phyloP scores from a whole-genome alignment of 1,140 invertebrate species.

The Myzus persicae region DNA sequence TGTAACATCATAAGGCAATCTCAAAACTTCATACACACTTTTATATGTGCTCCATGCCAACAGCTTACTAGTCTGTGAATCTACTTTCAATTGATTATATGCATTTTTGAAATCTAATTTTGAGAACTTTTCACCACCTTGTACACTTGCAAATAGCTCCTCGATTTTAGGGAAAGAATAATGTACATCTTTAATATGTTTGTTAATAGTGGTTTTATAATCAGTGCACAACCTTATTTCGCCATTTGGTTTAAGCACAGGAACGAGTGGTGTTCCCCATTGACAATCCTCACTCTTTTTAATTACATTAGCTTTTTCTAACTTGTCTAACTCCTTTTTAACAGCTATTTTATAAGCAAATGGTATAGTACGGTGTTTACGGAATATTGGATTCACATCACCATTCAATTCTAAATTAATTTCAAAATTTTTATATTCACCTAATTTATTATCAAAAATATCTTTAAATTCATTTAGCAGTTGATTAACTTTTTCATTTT shows the following conservation, averaged over 20 bases:
- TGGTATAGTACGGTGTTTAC: too few species aligned
- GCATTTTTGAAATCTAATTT: constrained; percentile 23
- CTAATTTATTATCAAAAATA: too few species aligned
- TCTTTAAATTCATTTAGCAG: too few species aligned
- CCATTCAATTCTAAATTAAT: too few species aligned
- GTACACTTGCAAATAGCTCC: not conserved
- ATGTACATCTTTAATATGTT: not conserved
- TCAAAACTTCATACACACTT: not conserved
- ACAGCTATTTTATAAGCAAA: too few species aligned
- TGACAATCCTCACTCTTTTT: not conserved
- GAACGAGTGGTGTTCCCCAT: not conserved
- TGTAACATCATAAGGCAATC: not conserved
- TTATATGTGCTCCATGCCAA: constrained; percentile 1
- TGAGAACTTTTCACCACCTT: not conserved
- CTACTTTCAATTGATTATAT: not conserved
- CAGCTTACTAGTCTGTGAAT: not conserved
- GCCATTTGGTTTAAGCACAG: not conserved
- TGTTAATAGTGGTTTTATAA: not conserved
- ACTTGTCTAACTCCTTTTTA: too few species aligned
- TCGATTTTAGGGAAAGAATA: not conserved
- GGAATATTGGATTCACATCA: too few species aligned
- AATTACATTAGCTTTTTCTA: not conserved
- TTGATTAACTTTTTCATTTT: too few species aligned
- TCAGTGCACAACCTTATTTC: not conserved
- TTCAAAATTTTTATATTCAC: too few species aligned